phyloP scores from a whole-genome alignment of 1,140 invertebrate genomes.

The Danaus melanippus region DNA sequence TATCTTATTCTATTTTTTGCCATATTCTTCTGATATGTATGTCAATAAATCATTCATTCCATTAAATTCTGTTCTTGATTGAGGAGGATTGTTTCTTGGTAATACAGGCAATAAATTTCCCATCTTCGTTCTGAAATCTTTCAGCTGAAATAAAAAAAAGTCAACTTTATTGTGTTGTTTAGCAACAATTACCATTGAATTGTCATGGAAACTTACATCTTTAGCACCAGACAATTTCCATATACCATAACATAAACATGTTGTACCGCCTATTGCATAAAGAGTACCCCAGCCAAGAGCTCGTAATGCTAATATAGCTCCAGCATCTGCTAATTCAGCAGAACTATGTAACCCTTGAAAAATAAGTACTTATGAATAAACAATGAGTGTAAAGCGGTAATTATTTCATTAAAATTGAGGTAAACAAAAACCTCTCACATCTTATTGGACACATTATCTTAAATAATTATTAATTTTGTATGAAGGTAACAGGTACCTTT shows the following conservation, averaged over 20 bases:
- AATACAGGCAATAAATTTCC: slow-evolving; percentile 81
- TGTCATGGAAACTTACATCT: slow-evolving; percentile 71
- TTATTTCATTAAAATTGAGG: too few species aligned
- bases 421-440: not conserved
- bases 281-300: slow-evolving; percentile 91
- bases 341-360: slow-evolving; percentile 71
- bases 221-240: slow-evolving; percentile 92
- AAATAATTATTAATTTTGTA: not conserved
- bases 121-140: slow-evolving; percentile 82
- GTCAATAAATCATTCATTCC: slow-evolving; percentile 85
- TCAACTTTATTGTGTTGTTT: slow-evolving; percentile 7
- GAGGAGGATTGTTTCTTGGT: slow-evolving; percentile 85
- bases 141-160: slow-evolving; percentile 66
- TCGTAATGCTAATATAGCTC: slow-evolving; percentile 82
- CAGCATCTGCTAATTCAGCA: slow-evolving; percentile 80
- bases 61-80: slow-evolving; percentile 89
- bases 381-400: not conserved
- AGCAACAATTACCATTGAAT: slow-evolving; percentile 1
- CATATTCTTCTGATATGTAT: slow-evolving; percentile 78
- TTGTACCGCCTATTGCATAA: slow-evolving; percentile 87
- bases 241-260: slow-evolving; percentile 84
- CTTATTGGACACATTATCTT: not conserved
- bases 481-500: slow-evolving; percentile 77
- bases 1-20: slow-evolving; percentile 38
- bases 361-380: slow-evolving; percentile 3